Evolutionary conservation across 2,797 vertebrate genomes (phyloP).

Genomic region (Brachyrhaphis roseni): DNA sequence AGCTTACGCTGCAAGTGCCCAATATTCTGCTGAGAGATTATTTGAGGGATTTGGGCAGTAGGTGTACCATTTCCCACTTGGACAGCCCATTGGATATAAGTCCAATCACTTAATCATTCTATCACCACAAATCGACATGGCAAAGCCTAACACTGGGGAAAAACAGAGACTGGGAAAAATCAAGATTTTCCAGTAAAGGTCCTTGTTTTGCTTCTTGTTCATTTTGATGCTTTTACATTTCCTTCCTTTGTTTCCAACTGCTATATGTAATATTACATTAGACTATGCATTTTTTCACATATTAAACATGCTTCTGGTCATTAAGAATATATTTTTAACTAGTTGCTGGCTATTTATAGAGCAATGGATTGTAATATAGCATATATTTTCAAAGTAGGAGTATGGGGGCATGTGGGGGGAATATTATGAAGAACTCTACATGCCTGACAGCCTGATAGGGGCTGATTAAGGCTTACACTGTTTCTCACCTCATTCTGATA

Average conservation of each 20-base stretch:
- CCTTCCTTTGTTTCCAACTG: neutral
- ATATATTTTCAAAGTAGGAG: constrained; percentile 16
- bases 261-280: neutral
- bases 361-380: neutral
- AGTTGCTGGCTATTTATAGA: neutral
- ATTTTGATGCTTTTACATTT: neutral
- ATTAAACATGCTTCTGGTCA: neutral
- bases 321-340: neutral
- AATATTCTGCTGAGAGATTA: constrained; percentile 65
- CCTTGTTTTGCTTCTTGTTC: neutral
- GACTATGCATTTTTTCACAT: neutral
- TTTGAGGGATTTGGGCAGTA: constrained; percentile 58
- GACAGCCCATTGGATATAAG: constrained; percentile 35
- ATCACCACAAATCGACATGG: constrained; percentile 18
- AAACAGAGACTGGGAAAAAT: neutral
- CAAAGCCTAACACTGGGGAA: neutral
- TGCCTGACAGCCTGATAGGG: constrained; percentile 58
- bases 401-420: constrained; percentile 17
- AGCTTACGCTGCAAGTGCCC: constrained; percentile 57
- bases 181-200: neutral
- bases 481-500: constrained; percentile 57
- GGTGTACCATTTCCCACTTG: constrained; percentile 38
- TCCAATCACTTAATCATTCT: constrained; percentile 29
- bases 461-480: constrained; percentile 55
- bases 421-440: constrained; percentile 44